Base-by-base conservation (phyloP, 2,888 invertebrate genomes). In the Exephanes ischioxanthus region DNA sequence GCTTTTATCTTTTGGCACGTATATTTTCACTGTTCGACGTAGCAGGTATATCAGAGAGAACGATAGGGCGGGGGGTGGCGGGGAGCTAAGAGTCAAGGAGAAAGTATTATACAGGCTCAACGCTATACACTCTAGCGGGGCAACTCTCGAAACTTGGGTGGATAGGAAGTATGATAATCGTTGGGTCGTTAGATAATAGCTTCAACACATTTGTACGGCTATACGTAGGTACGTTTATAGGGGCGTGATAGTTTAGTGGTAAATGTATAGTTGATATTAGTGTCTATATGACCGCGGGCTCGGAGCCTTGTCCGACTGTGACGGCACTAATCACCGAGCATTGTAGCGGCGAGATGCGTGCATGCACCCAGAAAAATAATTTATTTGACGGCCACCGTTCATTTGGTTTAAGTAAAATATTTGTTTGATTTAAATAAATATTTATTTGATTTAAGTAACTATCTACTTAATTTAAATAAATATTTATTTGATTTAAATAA, bases 1-100 rank as follows among this genome's bases (percentile, higher is more conserved):
- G 79, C 82, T 84, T 86, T 84, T 84, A 84, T 84, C 84, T 84
- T 80, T 84, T 81, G 84, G 68, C 68, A 84, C 84, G 80, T 81
- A 84, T 84, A 84, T 84, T 84, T 81, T 84, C 77, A 68, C 80
- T 84, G 84, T 78, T 81, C 26, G 77, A 84, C 80, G 84, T 81
- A 61, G 66, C 30, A 16, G 30, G 30, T 81, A 51, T 75, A 81
- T 73, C 75, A 19, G 61, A 26, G 81, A 37, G 81, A 58, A 51
- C 37, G 41, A 72, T 53, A 55, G 72, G 67, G 53, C 67, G 26
- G 72, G 58, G 53, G 67, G 19, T 16, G 51, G 45, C 16, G 51
- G 75, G 19, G 37, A 53, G 70, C 58, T 80, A 77, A 80, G 76
- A 84, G 63, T 63, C 68, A 51, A 37, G 75, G 66, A 51, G 63